phyloP scores from a whole-genome alignment of 2,888 invertebrate species.

The Xylophagus ater region DNA sequence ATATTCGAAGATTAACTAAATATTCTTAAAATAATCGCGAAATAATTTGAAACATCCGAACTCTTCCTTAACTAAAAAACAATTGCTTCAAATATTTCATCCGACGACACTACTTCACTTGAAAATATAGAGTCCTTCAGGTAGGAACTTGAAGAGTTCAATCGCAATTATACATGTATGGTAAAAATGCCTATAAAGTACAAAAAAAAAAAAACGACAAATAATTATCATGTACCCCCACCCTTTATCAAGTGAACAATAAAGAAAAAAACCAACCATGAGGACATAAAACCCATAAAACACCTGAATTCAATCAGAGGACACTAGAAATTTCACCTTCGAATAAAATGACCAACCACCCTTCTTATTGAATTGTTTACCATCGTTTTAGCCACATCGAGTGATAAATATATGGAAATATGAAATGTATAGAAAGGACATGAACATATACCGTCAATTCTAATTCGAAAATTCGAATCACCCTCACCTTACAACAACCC shows the following conservation, averaged over 20 bases:
- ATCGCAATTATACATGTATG: not conserved
- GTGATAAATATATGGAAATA: no score
- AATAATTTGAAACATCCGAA: slow-evolving; percentile 20
- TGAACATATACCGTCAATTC: no score
- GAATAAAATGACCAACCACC: slow-evolving; percentile 16
- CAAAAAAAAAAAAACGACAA: slow-evolving; percentile 16
- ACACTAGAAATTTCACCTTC: slow-evolving; percentile 19
- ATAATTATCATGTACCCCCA: slow-evolving; percentile 13
- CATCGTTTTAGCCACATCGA: slow-evolving; percentile 3
- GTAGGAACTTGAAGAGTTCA: slow-evolving; percentile 1
- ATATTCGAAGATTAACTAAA: no score
- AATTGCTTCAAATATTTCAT: slow-evolving; percentile 18
- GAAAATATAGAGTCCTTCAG: slow-evolving; percentile 6
- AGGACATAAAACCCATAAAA: slow-evolving; percentile 16
- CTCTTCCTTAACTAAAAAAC: slow-evolving; percentile 22
- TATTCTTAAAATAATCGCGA: slow-evolving; percentile 11
- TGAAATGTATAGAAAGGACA: no score
- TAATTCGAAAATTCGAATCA: no score
- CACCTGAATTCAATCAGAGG: slow-evolving; percentile 26
- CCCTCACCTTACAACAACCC: no score
- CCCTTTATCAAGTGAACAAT: slow-evolving; percentile 6
- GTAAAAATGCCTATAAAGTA: slow-evolving; percentile 13
- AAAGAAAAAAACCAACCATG: slow-evolving; percentile 5
- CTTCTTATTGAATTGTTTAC: slow-evolving; percentile 7
- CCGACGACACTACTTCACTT: slow-evolving; percentile 1